Percentiles rank a stretch among this genome's conserved stretches.
phyloP scores from a whole-genome alignment of 2,888 invertebrate species.

The Spialia ferax region DNA sequence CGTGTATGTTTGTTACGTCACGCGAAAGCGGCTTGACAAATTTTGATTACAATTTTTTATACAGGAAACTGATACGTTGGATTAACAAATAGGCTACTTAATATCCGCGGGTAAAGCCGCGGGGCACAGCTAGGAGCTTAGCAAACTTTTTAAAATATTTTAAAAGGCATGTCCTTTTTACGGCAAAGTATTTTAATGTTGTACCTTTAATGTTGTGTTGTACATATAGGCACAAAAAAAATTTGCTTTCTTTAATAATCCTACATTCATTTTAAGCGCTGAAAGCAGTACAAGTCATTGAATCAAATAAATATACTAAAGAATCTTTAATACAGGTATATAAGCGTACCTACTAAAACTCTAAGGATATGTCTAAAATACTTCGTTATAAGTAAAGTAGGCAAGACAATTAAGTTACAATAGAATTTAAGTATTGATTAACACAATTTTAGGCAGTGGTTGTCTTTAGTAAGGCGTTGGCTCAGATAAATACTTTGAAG shows the following conservation, averaged over 20 bases:
- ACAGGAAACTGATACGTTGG: no score
- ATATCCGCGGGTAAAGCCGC: no score
- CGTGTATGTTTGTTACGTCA: no score
- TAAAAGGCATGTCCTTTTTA: no score
- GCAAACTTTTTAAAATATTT: no score
- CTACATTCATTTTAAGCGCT: not conserved
- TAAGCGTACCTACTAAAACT: conserved; percentile 32
- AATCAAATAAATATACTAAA: not conserved
- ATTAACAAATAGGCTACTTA: no score
- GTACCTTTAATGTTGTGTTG: no score
- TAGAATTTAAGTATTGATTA: conserved; percentile 29
- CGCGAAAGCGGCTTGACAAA: no score
- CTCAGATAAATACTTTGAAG: not conserved
- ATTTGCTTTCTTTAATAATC: not conserved
- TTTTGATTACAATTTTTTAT: no score
- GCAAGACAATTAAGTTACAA: conserved; percentile 27
- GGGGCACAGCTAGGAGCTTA: no score
- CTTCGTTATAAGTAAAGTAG: conserved; percentile 30
- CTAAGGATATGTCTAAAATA: conserved; percentile 39
- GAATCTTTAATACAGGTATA: conserved; percentile 12
- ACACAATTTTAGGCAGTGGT: conserved; percentile 29
- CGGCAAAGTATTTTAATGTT: no score
- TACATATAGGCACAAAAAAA: not conserved
- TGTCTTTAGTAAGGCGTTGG: not conserved
- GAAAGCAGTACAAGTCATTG: not conserved